Evolutionary conservation across 2,113 vertebrate genomes (phyloP), one percentile per base, ranked within the genome.

Genomic region (Balaeniceps rex): DNA sequence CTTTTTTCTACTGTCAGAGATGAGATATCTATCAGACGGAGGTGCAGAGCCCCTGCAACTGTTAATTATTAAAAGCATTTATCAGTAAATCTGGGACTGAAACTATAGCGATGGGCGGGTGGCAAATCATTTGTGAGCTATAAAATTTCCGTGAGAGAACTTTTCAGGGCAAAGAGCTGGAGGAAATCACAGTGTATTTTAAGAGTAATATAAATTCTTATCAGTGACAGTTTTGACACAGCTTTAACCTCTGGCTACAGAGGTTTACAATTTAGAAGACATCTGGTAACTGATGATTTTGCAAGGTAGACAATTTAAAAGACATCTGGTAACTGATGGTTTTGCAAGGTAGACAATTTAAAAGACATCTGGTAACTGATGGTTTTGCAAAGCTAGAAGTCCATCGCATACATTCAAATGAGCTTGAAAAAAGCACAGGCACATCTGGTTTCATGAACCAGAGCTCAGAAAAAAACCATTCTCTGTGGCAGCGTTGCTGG

Each of bases 331-430:
- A 95, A 96, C 81, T 69, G 81, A 65, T 7, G 7, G 46, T 86
- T 90, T 65, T 92, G 71, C 86, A 68, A 82, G 63, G 85, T 54
- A 58, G 66, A 69, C 60, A 51, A 70, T 93, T 89, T 60, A 85
- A 91, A 81, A 88, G 84, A 94, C 94, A 97, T 94, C 94, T 95
- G 95, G 89, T 78, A 95, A 96, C 87, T 54, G 90, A 89, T 69
- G 81, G 36, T 52, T 89, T 89, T 85, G 72, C 81, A 94, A 87
- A 96, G 94, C 80, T 82, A 34, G 81, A 87, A 89, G 78, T 58
- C 70, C 89, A 89, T 19, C 70, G 83, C 84, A 93, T n/a, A 44
- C 57, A 96, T 95, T 96, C 94, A 97, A 96, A 97, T 94, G 75
- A 96, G 82, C 46, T 80, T n/a, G 17, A 85, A 75, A 94, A 94